These are phyloP conservation scores for Microctonus hyperodae DNA, from an alignment of 2,888 invertebrate species.

Conservation along the genomic window DNA sequence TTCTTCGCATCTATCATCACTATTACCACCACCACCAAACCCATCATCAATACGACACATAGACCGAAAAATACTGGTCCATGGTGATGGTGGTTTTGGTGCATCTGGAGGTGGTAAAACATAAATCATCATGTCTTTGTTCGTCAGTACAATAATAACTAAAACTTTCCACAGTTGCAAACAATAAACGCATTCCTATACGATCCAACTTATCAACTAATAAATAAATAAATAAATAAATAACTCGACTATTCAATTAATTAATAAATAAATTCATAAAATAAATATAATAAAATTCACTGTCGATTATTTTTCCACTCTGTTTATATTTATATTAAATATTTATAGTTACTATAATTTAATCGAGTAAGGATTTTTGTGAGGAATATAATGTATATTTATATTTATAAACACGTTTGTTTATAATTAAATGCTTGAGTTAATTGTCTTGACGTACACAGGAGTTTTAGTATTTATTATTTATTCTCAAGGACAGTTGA, in stretches of 20 bases:
- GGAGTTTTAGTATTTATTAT: too few relatives aligned
- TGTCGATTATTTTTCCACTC: too few relatives aligned
- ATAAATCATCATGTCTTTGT: conserved; percentile 62
- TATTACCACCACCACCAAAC: conserved; percentile 18
- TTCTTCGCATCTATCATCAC: conserved; percentile 16
- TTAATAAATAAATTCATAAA: background rate
- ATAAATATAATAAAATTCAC: background rate
- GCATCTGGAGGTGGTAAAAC: conserved; percentile 65
- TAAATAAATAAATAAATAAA: background rate
- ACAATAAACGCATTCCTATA: background rate
- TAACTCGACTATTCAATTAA: background rate
- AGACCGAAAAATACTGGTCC: conserved; percentile 64
- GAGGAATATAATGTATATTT: conserved; percentile 5
- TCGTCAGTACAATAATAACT: conserved; percentile 51
- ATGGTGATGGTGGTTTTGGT: conserved; percentile 64
- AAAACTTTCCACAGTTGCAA: background rate
- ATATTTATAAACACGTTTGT: background rate
- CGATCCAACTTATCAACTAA: background rate
- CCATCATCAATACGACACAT: conserved; percentile 31
- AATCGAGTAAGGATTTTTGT: too few relatives aligned
- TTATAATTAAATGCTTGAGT: too few relatives aligned
- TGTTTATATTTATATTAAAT: background rate
- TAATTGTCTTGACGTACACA: conserved; percentile 2
- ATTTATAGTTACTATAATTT: too few relatives aligned
- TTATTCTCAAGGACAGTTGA: conserved; percentile 21